Evolutionary conservation across 2,797 vertebrate genomes (phyloP), one percentile per base, ranked within the genome.

Genomic region (Perodicticus potto): DNA sequence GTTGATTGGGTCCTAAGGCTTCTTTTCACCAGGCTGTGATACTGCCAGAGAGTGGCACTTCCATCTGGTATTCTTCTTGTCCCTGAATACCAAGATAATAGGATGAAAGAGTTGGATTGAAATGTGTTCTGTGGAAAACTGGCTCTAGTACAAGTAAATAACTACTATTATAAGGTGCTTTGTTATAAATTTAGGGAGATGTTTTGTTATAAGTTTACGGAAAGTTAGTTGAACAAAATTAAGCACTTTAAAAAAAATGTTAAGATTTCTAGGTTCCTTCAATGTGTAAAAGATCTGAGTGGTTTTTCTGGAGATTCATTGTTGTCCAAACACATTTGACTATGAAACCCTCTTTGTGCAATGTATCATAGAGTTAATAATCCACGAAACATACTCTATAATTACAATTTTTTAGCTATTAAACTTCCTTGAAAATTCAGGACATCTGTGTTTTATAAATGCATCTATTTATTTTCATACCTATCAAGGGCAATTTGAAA

Each of bases 61-160:
- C 86, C 34, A 63, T 43, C 5, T 82, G 82, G 32, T 27, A 80
- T n/a, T 5, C 10, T 67, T 69, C 4, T 76, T 76, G 5, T 12
- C 43, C 10, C 10, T 76, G 40, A 7, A 57, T 91, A 61, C 76
- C 13, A 19, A 93, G 3, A 91, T 86, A 23, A 77, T 63, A 76
- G 0, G 2, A 27, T 87, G 22, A 93, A 19, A 63, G 14, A 37
- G 2, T 34, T 89, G n/a, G 3, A 27, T 2, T 70, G 14, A 96
- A 84, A 65, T 70, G 12, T 86, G 14, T 83, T 91, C 45, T 73
- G 13, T 74, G 20, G 13, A 89, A 96, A 91, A 83, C 9, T 78
- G 83, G 25, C 23, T 70, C 59, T 5, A 49, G 13, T 7, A 27
- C 25, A 34, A 25, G 14, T 49, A 61, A 69, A 70, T 27, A 82